Evolutionary conservation across 1,140 invertebrate genomes (phyloP).

Genomic region (Gonatopus flavifemur): DNA sequence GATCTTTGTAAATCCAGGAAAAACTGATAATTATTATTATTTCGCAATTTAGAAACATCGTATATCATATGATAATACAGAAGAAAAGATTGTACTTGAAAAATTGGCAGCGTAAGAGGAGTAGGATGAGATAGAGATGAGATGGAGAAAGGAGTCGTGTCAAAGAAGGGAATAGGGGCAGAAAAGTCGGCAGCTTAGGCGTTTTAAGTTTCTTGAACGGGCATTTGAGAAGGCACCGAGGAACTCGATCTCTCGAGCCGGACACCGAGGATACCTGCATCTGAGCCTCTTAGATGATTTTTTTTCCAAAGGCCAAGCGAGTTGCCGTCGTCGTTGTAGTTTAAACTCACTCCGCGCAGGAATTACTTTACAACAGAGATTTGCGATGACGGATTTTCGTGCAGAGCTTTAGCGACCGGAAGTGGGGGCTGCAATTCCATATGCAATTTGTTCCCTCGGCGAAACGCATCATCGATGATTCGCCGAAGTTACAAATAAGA

Average conservation of each 20-base stretch:
- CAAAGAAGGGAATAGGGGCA: slow-evolving; percentile 26
- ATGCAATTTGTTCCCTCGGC: no score
- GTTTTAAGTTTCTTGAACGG: slow-evolving; percentile 54
- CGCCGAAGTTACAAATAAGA: no score
- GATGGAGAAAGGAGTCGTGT: slow-evolving; percentile 7
- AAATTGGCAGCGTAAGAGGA: slow-evolving; percentile 6
- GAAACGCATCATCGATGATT: no score
- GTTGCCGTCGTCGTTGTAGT: no score
- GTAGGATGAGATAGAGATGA: not conserved
- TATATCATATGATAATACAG: no score
- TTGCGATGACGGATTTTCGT: not conserved
- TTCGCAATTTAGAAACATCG: no score
- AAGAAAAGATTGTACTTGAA: no score
- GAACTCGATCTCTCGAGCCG: slow-evolving; percentile 56
- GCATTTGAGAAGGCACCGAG: slow-evolving; percentile 52
- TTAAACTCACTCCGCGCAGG: no score
- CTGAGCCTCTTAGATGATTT: slow-evolving; percentile 51
- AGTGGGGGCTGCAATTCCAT: not conserved
- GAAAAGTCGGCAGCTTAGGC: slow-evolving; percentile 51
- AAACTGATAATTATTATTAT: no score
- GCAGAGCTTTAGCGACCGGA: not conserved
- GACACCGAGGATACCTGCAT: slow-evolving; percentile 50
- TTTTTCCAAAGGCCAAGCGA: slow-evolving; percentile 24
- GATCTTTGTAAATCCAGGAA: no score
- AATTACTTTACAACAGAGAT: not conserved